These are phyloP conservation scores for Diadegma fenestrale DNA, from an alignment of 2,888 invertebrate species.

Conservation along the genomic window DNA sequence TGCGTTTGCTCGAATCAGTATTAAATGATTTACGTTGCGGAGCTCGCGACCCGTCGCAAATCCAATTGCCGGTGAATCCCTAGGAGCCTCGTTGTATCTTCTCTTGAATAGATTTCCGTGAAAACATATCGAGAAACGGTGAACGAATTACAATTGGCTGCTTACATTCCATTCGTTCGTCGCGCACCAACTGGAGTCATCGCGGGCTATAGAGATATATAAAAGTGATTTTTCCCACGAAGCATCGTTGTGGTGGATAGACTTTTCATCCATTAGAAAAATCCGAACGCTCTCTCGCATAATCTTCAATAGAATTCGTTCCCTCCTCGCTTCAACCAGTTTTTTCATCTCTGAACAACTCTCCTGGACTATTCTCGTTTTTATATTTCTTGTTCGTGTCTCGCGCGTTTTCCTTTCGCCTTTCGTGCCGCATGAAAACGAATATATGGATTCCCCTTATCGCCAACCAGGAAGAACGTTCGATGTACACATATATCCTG, in stretches of 20 bases:
- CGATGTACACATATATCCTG: not conserved
- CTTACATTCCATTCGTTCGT: not conserved
- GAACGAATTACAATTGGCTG: not conserved
- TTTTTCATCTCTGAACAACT: not conserved
- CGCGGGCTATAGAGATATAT: conserved; percentile 8
- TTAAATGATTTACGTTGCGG: not conserved
- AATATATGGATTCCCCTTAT: conserved; percentile 55
- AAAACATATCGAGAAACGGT: conserved; percentile 5
- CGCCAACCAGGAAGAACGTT: conserved; percentile 26
- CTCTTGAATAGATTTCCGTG: not conserved
- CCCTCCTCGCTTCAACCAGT: not conserved
- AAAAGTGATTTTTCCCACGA: not conserved
- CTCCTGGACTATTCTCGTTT: not conserved
- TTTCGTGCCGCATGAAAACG: conserved; percentile 25
- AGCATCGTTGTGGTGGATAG: conserved; percentile 18
- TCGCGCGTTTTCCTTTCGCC: not conserved
- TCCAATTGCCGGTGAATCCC: not conserved
- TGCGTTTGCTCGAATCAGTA: not conserved
- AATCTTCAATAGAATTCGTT: conserved; percentile 22
- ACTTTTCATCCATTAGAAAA: conserved; percentile 32
- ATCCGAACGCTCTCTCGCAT: conserved; percentile 7
- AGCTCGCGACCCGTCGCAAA: not conserved
- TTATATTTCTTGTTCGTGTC: conserved; percentile 30
- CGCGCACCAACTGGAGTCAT: not conserved
- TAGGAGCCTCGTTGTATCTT: not conserved